These are phyloP conservation scores for Crepidodera aurea DNA, from an alignment of 2,888 invertebrate genomes.

Conservation along the genomic window DNA sequence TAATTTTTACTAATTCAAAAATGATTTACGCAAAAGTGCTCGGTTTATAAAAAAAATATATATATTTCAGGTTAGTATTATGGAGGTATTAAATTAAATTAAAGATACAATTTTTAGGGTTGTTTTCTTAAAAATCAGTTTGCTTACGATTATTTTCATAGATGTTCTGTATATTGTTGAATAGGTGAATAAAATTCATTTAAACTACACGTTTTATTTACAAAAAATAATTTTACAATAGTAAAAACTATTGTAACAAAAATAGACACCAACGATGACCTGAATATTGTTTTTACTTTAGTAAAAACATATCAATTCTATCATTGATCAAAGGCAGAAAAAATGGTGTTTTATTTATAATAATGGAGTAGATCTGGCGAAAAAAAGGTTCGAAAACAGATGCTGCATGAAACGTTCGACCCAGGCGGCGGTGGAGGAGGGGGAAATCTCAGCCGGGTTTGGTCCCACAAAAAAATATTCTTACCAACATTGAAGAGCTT, in stretches of 20 bases:
- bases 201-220: not conserved
- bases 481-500: too few species aligned
- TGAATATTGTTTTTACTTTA: constrained; percentile 7
- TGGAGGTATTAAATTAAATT: not conserved
- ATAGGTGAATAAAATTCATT: not conserved
- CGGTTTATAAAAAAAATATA: too few species aligned
- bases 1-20: too few species aligned
- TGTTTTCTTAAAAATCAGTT: not conserved
- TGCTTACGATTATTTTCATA: not conserved
- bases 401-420: too few species aligned
- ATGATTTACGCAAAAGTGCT: too few species aligned
- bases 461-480: too few species aligned
- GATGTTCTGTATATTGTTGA: constrained; percentile 11
- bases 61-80: constrained; percentile 26
- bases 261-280: not conserved
- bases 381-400: too few species aligned
- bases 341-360: too few species aligned
- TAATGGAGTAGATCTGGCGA: too few species aligned
- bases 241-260: not conserved
- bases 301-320: constrained; percentile 5
- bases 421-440: too few species aligned
- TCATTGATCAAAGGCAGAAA: too few species aligned
- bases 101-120: not conserved
- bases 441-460: too few species aligned
- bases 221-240: not conserved